Evolutionary conservation across 37 sponge, comb jelly and placozoan species (phyloP).

Genomic region (Axinella damicornis): DNA sequence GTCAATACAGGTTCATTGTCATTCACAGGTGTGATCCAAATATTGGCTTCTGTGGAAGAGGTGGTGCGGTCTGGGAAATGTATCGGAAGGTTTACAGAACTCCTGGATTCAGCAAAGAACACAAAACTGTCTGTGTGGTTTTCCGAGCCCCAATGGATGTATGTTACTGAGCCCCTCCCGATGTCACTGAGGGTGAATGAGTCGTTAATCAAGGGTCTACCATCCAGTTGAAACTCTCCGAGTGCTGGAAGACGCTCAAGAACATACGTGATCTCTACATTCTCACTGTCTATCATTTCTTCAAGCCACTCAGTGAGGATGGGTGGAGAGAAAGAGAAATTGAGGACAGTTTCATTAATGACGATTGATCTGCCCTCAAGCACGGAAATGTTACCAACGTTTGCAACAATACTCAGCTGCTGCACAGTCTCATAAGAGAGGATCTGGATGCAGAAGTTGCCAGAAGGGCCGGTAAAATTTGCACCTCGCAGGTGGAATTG

Average conservation of each 20-base stretch:
- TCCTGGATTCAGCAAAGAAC: constrained; percentile 30
- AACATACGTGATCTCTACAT: constrained; percentile 19
- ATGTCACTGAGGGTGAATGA: constrained; percentile 51
- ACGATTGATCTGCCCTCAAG: constrained; percentile 12
- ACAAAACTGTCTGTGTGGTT: constrained; percentile 31
- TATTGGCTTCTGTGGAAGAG: neutral
- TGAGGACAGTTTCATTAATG: neutral
- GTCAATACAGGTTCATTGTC: constrained; percentile 30
- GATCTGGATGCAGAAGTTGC: constrained; percentile 33
- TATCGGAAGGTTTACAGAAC: constrained; percentile 15
- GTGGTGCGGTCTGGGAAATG: constrained; percentile 7
- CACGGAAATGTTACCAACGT: neutral
- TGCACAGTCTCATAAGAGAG: neutral
- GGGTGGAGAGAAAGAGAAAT: neutral
- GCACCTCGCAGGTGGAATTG: constrained; percentile 37
- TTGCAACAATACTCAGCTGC: constrained; percentile 4
- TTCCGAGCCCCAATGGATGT: constrained; percentile 50
- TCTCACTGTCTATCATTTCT: neutral
- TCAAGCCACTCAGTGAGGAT: neutral
- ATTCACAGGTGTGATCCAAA: constrained; percentile 45
- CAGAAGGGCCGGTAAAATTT: constrained; percentile 6
- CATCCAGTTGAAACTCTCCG: neutral
- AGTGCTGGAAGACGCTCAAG: constrained; percentile 10
- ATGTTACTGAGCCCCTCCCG: constrained; percentile 1
- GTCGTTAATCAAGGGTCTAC: neutral